Conservation (phyloP, 2,888 invertebrate species). For the Idaea biselata region DNA sequence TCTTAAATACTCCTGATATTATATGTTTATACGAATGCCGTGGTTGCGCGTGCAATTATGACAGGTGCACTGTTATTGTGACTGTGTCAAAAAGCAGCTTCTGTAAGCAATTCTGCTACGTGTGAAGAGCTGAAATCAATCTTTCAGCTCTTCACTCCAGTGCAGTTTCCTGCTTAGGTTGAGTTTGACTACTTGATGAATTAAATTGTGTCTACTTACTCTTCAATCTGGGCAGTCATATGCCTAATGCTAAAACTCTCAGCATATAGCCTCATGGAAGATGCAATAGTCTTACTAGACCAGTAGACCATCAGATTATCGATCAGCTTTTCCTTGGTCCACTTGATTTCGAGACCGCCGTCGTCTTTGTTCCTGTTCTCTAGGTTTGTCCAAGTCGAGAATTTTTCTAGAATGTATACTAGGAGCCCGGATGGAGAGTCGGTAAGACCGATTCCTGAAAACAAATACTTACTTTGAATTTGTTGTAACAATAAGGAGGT, state of each 20-base stretch:
- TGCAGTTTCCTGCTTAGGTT: too few species aligned
- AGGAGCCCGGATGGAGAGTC: conserved; percentile 91
- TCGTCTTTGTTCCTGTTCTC: conserved; percentile 70
- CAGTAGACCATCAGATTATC: conserved; percentile 94
- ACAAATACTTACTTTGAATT: neutral
- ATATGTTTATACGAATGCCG: too few species aligned
- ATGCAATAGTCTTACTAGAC: conserved; percentile 86
- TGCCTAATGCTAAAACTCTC: conserved; percentile 75
- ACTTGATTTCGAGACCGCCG: conserved; percentile 84
- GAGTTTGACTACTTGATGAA: too few species aligned
- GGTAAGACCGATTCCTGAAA: conserved; percentile 82
- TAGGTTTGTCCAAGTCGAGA: conserved; percentile 86
- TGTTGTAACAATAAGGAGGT: too few species aligned
- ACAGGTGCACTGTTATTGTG: too few species aligned
- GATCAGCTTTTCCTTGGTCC: conserved; percentile 84
- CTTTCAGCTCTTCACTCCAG: too few species aligned
- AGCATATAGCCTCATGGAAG: conserved; percentile 87
- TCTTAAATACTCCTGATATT: too few species aligned
- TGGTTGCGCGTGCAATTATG: too few species aligned
- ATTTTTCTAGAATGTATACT: conserved; percentile 92
- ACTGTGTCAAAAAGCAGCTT: too few species aligned
- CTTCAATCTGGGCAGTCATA: conserved; percentile 49
- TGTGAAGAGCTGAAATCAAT: too few species aligned
- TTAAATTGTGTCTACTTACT: conserved; percentile 52
- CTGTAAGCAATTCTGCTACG: too few species aligned